phyloP scores from a whole-genome alignment of 2,797 vertebrate genomes.

The Choloepus didactylus region DNA sequence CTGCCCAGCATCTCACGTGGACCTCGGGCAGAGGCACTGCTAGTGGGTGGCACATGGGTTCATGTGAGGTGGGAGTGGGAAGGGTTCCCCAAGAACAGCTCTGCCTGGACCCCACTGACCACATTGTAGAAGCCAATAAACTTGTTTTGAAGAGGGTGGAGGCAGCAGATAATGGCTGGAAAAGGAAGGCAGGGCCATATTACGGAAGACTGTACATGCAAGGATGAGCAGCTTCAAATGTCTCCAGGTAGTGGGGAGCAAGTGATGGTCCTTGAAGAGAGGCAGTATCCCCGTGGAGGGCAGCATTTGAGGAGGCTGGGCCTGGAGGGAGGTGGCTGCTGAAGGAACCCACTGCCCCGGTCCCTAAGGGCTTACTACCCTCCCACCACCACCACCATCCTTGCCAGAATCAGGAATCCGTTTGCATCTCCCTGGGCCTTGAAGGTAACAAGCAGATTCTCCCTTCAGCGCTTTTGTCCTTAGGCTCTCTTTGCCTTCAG shows the following conservation, averaged over 20 bases:
- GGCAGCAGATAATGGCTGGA: background rate
- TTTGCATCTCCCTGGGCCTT: slow-evolving; percentile 39
- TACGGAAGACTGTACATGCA: background rate
- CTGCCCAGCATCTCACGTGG: background rate
- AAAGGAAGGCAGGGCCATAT: background rate
- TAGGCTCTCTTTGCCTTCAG: no score
- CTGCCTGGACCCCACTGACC: background rate
- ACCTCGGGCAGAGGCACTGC: background rate
- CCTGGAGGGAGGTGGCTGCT: background rate
- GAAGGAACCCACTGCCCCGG: background rate
- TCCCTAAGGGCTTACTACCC: background rate
- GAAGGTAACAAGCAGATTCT: background rate
- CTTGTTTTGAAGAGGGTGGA: background rate
- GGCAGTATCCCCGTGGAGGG: no score
- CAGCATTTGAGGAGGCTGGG: background rate
- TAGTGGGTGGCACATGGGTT: background rate
- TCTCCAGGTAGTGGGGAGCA: background rate
- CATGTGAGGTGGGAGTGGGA: background rate
- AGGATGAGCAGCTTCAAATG: background rate
- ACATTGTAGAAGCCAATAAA: background rate
- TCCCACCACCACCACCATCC: background rate
- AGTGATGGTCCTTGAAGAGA: background rate
- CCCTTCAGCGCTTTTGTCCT: background rate
- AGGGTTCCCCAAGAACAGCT: background rate
- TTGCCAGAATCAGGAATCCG: background rate